Conservation (phyloP, 2,888 invertebrate species). For the Hypomecis punctinalis region DNA sequence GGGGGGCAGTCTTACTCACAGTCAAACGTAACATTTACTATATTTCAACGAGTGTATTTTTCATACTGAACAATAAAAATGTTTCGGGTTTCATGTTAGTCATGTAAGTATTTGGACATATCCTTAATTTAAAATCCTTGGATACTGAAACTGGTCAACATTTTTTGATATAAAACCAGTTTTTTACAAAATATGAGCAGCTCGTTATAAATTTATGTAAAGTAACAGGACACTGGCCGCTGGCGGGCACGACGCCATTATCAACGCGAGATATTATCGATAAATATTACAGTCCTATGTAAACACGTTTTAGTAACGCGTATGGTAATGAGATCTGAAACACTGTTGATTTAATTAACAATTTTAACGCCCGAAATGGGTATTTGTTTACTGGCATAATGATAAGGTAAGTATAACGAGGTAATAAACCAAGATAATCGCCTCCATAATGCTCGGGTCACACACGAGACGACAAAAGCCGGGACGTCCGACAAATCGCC, state of each 20-base stretch:
- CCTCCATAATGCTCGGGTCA: constrained; percentile 57
- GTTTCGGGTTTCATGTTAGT: no score
- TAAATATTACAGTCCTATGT: constrained; percentile 67
- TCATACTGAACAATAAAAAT: no score
- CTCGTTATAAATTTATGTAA: constrained; percentile 48
- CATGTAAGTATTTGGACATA: no score
- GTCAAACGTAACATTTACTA: no score
- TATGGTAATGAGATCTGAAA: constrained; percentile 65
- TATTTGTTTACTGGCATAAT: constrained; percentile 74
- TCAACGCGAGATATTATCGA: constrained; percentile 61
- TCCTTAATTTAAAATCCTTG: no score
- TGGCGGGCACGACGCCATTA: constrained; percentile 51
- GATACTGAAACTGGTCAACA: constrained; percentile 12
- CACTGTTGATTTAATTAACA: constrained; percentile 72
- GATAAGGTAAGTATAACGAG: constrained; percentile 72
- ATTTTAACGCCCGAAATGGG: constrained; percentile 72
- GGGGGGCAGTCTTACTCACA: no score
- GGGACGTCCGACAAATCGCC: constrained; percentile 23
- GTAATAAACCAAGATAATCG: constrained; percentile 56
- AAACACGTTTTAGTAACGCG: constrained; percentile 60
- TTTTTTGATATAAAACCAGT: constrained; percentile 47
- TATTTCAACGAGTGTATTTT: no score
- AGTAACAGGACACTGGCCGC: constrained; percentile 49
- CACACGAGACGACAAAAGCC: constrained; percentile 27
- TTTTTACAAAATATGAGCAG: constrained; percentile 53